Conservation (phyloP, 2,888 invertebrate species). For the Troides helena region DNA sequence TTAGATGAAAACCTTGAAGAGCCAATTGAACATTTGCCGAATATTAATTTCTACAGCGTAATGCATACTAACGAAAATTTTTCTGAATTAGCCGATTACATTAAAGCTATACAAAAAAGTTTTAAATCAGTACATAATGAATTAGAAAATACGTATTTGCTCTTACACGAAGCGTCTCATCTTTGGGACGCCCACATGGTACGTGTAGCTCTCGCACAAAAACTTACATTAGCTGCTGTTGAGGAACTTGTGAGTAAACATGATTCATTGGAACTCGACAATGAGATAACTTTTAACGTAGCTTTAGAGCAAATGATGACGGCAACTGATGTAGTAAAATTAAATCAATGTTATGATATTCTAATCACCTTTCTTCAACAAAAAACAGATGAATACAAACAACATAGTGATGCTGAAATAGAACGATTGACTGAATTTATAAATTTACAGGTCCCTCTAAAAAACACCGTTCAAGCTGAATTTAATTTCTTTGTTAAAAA, state of each 20-base stretch:
- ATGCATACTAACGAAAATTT: slow-evolving; percentile 32
- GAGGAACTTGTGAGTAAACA: slow-evolving; percentile 63
- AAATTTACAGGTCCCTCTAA: slow-evolving; percentile 48
- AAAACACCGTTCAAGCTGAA: slow-evolving; percentile 57
- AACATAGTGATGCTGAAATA: slow-evolving; percentile 56
- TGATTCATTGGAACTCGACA: slow-evolving; percentile 54
- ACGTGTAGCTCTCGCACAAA: slow-evolving; percentile 59
- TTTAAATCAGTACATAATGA: slow-evolving; percentile 51
- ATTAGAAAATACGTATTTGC: slow-evolving; percentile 52
- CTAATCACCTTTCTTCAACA: slow-evolving; percentile 46
- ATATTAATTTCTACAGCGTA: slow-evolving; percentile 31
- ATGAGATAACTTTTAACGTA: slow-evolving; percentile 57
- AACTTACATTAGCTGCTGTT: slow-evolving; percentile 60
- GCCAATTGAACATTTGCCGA: slow-evolving; percentile 36
- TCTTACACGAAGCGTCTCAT: slow-evolving; percentile 60
- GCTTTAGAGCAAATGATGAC: slow-evolving; percentile 56
- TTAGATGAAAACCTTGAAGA: slow-evolving; percentile 20
- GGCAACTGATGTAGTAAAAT: slow-evolving; percentile 54
- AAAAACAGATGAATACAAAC: slow-evolving; percentile 48
- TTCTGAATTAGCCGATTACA: slow-evolving; percentile 40
- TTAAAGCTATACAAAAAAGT: slow-evolving; percentile 52
- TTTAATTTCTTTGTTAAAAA: slow-evolving; percentile 58
- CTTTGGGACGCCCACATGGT: slow-evolving; percentile 65
- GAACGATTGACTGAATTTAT: slow-evolving; percentile 57
- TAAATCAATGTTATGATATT: slow-evolving; percentile 47